phyloP scores from a whole-genome alignment of 2,113 vertebrate genomes.

The Poeciliopsis turrubarensis region DNA sequence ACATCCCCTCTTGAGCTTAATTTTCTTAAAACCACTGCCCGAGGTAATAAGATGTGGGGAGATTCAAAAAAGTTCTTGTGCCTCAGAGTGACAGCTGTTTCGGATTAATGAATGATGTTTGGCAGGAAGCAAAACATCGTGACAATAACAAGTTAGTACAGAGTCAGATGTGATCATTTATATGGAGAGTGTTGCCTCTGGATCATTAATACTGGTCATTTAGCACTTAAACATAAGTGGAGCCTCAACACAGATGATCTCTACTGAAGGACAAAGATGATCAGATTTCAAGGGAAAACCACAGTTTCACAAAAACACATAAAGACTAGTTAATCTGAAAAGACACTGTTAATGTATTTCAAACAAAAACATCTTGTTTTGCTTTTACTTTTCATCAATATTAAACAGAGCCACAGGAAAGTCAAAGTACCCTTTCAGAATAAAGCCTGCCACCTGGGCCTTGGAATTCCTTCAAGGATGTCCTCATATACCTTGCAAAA shows the following conservation, averaged over 20 bases:
- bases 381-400: background rate
- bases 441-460: background rate
- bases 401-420: conserved; percentile 15
- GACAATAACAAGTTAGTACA: background rate
- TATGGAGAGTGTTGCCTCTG: background rate
- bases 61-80: conserved; percentile 4
- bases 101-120: conserved; percentile 1
- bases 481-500: background rate
- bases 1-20: conserved; percentile 11
- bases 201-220: background rate
- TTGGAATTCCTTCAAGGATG: background rate
- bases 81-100: conserved; percentile 6
- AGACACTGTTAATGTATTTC: background rate
- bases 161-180: conserved; percentile 1
- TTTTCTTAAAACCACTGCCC: conserved; percentile 17
- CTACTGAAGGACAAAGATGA: background rate
- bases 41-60: background rate
- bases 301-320: background rate
- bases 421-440: conserved; percentile 2
- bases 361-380: background rate
- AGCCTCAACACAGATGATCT: background rate
- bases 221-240: background rate
- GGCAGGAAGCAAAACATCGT: conserved; percentile 5
- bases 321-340: background rate
- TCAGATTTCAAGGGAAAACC: background rate